Base-by-base conservation (phyloP, 1,140 invertebrate species). In the Philopotamus ludificatus region DNA sequence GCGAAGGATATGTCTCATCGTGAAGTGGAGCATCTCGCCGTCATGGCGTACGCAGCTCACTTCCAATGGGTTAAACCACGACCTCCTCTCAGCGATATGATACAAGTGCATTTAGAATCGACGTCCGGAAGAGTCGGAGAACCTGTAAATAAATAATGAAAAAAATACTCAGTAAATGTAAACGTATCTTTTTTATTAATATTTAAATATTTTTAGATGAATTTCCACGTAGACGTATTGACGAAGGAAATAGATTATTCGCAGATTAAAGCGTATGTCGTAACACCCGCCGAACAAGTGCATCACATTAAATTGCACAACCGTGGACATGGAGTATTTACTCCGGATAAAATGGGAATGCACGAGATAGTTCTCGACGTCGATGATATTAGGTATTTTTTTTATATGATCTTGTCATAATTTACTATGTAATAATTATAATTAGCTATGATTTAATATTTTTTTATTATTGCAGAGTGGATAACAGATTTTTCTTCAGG, bases 1-100 rank as follows among this genome's bases (percentile, higher is more conserved):
- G 89, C 95, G 3, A 93, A 92, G 77, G 95, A 98, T 74, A 93
- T 99, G 88, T 89, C 92, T 47, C 93, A 95, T 77, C 90, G 89
- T 51, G 90, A 97, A 74, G 93, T 95, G 1, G 95, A 98, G 75
- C 94, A 97, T 83, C 83, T 98, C 68, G 95, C 93, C 3, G 92
- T 97, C 65, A 97, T 97, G 95, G 92, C 94, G 2, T 97, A 97
- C 78, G 91, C 90, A 1, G 91, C 93, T 0, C 85, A 91, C 75
- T 94, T 93, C 78, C 90, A 93, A 70, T 92, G 93, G 86, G 84
- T 95, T 15, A 88, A 90, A 45, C 90, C 93, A 65, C 81, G 91
- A 49, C 87, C 89, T 10, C 88, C 90, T 41, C 83, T 93, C 0
- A 88, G 89, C 50, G 89, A 94, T 71, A 83, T 91, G 75, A 83